Evolutionary conservation across 2,797 vertebrate genomes (phyloP).

Genomic region (Cyclopterus lumpus): DNA sequence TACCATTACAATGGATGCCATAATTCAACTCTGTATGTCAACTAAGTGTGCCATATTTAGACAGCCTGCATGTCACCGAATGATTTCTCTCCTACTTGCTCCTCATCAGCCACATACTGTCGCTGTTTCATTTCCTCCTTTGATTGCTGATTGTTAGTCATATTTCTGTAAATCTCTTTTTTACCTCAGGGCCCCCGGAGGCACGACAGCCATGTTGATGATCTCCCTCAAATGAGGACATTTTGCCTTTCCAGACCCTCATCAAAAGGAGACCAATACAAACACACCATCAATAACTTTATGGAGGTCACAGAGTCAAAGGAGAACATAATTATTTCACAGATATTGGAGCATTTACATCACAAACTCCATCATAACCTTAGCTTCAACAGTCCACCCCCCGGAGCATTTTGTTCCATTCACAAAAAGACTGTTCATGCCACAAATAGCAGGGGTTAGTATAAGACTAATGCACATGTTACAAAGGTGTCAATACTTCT

Average conservation of each 20-base stretch:
- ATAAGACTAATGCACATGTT: conserved; percentile 8
- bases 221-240: not conserved
- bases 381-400: not conserved
- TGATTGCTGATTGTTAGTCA: conserved; percentile 14
- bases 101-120: conserved; percentile 11
- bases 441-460: conserved; percentile 29
- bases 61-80: not conserved
- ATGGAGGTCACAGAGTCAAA: not conserved
- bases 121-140: not conserved
- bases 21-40: conserved; percentile 28
- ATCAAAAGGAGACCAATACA: not conserved
- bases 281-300: not conserved
- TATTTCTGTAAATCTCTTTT: conserved; percentile 29
- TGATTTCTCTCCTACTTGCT: not conserved
- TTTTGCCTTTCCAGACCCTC: not conserved
- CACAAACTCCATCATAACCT: not conserved
- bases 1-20: not conserved
- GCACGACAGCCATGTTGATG: not conserved
- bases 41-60: conserved; percentile 27
- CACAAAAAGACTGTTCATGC: not conserved
- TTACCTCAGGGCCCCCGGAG: not conserved
- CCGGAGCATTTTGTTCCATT: not conserved
- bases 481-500: not conserved
- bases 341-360: not conserved
- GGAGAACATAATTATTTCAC: not conserved